Base-by-base conservation (phyloP, 2,113 vertebrate genomes). In the Hippocampus abdominalis region DNA sequence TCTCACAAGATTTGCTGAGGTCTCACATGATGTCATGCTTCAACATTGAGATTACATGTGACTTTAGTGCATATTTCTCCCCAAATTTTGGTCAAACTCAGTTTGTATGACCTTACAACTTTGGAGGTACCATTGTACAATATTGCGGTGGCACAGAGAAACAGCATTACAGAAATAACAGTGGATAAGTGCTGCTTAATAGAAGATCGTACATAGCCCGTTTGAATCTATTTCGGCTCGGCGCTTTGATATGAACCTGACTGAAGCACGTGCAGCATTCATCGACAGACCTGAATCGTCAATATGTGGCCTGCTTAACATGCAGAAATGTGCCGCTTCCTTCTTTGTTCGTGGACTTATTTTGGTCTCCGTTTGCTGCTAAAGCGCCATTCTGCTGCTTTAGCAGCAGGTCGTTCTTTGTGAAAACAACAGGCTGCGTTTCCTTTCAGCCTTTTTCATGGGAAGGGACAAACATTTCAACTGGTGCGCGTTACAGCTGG, bases 281-380 rank as follows among this genome's bases (percentile, higher is more conserved):
- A 62, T n/a, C 46, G 29, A 40, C n/a, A 69, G 79, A 75, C 76
- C 57, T 77, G 63, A 73, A 76, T 21, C 72, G 64, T 80, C 27
- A 56, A 74, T 75, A 69, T 79, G 82, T 76, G 78, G 77, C 65
- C 76, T 64, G 77, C 70, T 77, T 69, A 64, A 71, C 81, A 73
- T 73, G 54, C 70, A 56, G 20, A 76, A 84, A 78, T 71, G 71
- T 77, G 66, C 76, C 69, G 49, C 77, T 81, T 84, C 81, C 77
- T 77, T 77, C 76, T 79, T 87, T 85, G 82, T 86, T 86, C 77
- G 75, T 66, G 1, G 25, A 70, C 66, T 82, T 76, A 80, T 88
- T 86, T 79, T 77, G 70, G 74, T 78, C 77, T 3, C 68, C 81
- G 83, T 76, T 78, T 71, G 65, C 60, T 83, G 81, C 76, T 77